Conservation (phyloP, 2,888 invertebrate genomes). For the Micropterix aruncella region DNA sequence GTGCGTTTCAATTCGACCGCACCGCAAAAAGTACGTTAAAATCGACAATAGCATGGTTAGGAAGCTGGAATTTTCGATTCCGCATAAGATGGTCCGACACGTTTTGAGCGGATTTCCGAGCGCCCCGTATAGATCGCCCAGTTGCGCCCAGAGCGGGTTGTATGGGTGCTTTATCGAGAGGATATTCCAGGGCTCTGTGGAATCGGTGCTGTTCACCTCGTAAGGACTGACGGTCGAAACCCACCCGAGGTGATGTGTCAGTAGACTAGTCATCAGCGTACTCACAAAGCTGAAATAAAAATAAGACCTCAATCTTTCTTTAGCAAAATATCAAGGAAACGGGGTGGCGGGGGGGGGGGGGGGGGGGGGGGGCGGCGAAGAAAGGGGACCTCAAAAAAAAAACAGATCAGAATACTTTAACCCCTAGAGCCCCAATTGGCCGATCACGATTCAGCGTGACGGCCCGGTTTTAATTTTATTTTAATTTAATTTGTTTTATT, state of each 20-base stretch:
- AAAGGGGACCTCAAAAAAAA: too few relatives aligned
- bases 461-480: too few relatives aligned
- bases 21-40: constrained; percentile 78
- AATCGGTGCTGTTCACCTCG: constrained; percentile 21
- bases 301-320: too few relatives aligned
- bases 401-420: too few relatives aligned
- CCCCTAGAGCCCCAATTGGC: too few relatives aligned
- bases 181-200: constrained; percentile 15
- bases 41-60: constrained; percentile 62
- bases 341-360: too few relatives aligned
- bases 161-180: constrained; percentile 55
- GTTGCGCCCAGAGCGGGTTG: constrained; percentile 83
- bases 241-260: constrained; percentile 88
- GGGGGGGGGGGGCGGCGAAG: too few relatives aligned
- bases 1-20: constrained; percentile 52
- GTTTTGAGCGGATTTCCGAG: constrained; percentile 65
- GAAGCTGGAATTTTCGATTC: constrained; percentile 46
- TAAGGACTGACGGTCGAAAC: constrained; percentile 59
- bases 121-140: constrained; percentile 76
- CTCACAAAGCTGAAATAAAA: constrained; percentile 90
- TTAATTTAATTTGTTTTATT: too few relatives aligned
- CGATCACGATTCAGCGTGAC: too few relatives aligned
- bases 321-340: too few relatives aligned
- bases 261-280: constrained; percentile 72
- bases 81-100: constrained; percentile 68